Percentiles rank a stretch among this genome's conserved stretches.
Conservation (phyloP, 2,888 invertebrate genomes). For the Latheticus oryzae region DNA sequence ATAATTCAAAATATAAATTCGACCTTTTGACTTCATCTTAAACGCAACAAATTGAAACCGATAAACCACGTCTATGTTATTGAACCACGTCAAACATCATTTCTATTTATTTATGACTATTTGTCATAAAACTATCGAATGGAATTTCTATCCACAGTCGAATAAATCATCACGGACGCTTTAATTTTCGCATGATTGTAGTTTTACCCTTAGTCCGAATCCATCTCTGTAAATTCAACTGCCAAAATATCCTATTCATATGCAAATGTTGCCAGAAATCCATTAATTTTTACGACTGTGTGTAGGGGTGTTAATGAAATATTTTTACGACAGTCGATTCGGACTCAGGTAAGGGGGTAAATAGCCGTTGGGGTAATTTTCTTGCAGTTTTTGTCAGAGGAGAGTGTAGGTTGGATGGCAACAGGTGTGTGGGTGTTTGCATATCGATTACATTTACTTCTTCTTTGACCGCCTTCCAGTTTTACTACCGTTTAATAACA, state of each 20-base stretch:
- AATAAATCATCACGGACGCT: constrained; percentile 20
- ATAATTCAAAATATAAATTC: constrained; percentile 1
- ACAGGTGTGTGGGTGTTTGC: constrained; percentile 42
- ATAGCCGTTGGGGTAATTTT: constrained; percentile 13
- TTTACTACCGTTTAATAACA: constrained; percentile 25
- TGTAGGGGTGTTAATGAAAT: constrained; percentile 21
- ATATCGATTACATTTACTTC: constrained; percentile 39
- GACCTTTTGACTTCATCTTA: constrained; percentile 12
- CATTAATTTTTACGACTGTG: constrained; percentile 21
- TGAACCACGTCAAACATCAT: constrained; percentile 19
- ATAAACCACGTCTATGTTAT: constrained; percentile 17
- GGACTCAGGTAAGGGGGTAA: constrained; percentile 7
- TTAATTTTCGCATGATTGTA: constrained; percentile 9
- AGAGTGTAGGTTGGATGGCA: constrained; percentile 31
- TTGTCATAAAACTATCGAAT: constrained; percentile 4
- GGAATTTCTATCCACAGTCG: constrained; percentile 3
- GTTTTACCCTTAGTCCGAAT: constrained; percentile 4
- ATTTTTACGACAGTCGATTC: not conserved
- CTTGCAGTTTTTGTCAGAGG: constrained; percentile 11
- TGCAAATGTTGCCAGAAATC: constrained; percentile 20
- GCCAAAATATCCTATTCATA: constrained; percentile 22
- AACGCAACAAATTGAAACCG: constrained; percentile 30
- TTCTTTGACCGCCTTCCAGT: constrained; percentile 37
- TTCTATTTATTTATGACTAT: constrained; percentile 3
- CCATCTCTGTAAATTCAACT: constrained; percentile 22